Evolutionary conservation across 2,113 vertebrate species (phyloP), one percentile per base, ranked within the genome.

Genomic region (Triplophysa siluroides): DNA sequence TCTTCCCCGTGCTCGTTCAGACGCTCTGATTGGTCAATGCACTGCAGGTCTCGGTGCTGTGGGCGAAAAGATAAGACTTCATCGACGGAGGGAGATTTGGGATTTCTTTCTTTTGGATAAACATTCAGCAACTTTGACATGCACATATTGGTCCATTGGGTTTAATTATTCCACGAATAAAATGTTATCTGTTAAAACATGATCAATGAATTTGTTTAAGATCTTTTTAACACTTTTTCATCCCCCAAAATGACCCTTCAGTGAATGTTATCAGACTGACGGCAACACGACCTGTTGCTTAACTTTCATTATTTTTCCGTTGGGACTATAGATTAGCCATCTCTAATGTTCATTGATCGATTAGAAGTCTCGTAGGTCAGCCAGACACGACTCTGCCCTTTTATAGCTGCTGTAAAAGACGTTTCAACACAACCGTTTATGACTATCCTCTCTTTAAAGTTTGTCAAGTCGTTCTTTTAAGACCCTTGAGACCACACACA

Each of bases 1-100:
- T 99, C 76, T 99, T 97, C 83, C 97, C 97, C 0, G 97, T 98
- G 87, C 93, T 96, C 23, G 95, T 98, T 81, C 92, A 95, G 88
- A 98, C 97, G 83, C 96, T 99, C 87, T 98, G 91, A 95, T 76
- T 76, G 72, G 64, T 52, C 41, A 33, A 38, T 43, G 60, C 76
- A 69, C 65, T 54, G 67, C 65, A 23, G 76, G 50, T 45, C 76
- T 78, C 23, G 11, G 21, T 58, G 29, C 64, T 41, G 18, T 56
- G 29, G 29, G 29, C 19, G 62, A 56, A 66, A 38, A 38, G 33
- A 38, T 7, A 45, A 2, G 43, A 45, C 43, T 45, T 11, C 43
- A 45, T 45, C 11, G 10, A 45, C 43, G 10, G 10, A 45, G 11
- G 43, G 43, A 12, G 11, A 45, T 45, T 45, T 45, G 5, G 33